These are phyloP conservation scores for Drosophila busckii DNA, from an alignment of 1,140 invertebrate species.

Conservation along the genomic window DNA sequence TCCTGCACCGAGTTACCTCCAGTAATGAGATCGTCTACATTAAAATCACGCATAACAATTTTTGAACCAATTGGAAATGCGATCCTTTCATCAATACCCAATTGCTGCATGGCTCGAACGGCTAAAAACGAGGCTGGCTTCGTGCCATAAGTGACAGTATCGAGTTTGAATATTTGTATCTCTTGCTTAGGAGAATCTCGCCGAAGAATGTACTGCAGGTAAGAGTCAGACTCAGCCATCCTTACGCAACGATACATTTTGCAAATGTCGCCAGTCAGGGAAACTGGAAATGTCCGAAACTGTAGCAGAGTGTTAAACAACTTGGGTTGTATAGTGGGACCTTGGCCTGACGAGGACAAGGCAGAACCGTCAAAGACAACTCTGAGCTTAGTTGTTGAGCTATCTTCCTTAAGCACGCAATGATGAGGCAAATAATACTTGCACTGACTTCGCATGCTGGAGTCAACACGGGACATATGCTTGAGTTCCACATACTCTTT, in stretches of 20 bases:
- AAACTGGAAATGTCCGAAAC: slow-evolving; percentile 59
- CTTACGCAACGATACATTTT: slow-evolving; percentile 37
- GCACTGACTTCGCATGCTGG: background rate
- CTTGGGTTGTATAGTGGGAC: slow-evolving; percentile 31
- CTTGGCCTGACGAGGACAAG: slow-evolving; percentile 5
- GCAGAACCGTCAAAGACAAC: slow-evolving; percentile 27
- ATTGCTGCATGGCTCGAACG: slow-evolving; percentile 42
- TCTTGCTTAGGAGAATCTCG: background rate
- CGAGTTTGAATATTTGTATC: slow-evolving; percentile 25
- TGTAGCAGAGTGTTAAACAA: slow-evolving; percentile 61
- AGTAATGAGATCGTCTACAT: slow-evolving; percentile 75
- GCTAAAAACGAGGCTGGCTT: slow-evolving; percentile 50
- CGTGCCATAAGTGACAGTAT: slow-evolving; percentile 61
- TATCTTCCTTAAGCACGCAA: slow-evolving; percentile 21
- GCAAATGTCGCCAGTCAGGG: slow-evolving; percentile 16
- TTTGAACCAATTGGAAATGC: background rate
- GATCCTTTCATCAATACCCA: slow-evolving; percentile 56
- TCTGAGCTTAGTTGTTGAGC: slow-evolving; percentile 46
- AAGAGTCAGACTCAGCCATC: slow-evolving; percentile 1
- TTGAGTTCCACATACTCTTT: background rate
- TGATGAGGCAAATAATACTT: slow-evolving; percentile 23
- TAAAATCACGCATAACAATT: slow-evolving; percentile 54
- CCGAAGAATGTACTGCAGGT: slow-evolving; percentile 17
- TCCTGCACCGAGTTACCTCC: slow-evolving; percentile 47
- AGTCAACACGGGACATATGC: slow-evolving; percentile 3